phyloP scores from a whole-genome alignment of 2,113 vertebrate genomes.

The Anguilla japonica region DNA sequence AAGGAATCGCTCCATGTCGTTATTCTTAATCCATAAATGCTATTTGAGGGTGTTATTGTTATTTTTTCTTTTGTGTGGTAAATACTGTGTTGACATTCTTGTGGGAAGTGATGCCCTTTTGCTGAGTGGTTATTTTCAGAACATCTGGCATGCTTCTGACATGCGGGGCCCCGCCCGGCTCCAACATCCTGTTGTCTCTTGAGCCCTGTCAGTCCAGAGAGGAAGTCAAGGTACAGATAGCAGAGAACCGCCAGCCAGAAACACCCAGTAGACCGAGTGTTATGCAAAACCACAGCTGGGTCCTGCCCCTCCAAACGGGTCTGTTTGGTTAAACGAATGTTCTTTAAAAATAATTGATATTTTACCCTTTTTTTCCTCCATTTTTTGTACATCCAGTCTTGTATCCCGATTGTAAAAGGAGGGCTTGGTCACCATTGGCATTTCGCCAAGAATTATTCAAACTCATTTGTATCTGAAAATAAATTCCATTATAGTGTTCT shows the following conservation, averaged over 20 bases:
- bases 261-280: not conserved
- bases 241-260: not conserved
- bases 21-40: not conserved
- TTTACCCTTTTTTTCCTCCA: not conserved
- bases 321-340: not conserved
- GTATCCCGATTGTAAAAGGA: not conserved
- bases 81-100: not conserved
- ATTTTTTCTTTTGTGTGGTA: not conserved
- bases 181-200: conserved; percentile 4
- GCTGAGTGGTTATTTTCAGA: not conserved
- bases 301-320: not conserved
- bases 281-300: not conserved
- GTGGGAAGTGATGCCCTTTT: not conserved
- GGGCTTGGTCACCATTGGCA: not conserved
- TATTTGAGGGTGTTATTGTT: not conserved
- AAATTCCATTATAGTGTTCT: too few species aligned
- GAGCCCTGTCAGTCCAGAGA: not conserved
- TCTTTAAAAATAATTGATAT: not conserved
- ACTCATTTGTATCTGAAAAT: too few species aligned
- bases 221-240: not conserved
- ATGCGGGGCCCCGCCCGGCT: not conserved
- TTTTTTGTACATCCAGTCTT: too few species aligned
- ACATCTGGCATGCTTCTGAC: not conserved
- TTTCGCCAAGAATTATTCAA: not conserved
- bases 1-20: too few species aligned